Percentiles rank a stretch among this genome's conserved stretches.
These are phyloP conservation scores for Macrotis lagotis DNA, from an alignment of 2,113 vertebrate species.

Conservation along the genomic window DNA sequence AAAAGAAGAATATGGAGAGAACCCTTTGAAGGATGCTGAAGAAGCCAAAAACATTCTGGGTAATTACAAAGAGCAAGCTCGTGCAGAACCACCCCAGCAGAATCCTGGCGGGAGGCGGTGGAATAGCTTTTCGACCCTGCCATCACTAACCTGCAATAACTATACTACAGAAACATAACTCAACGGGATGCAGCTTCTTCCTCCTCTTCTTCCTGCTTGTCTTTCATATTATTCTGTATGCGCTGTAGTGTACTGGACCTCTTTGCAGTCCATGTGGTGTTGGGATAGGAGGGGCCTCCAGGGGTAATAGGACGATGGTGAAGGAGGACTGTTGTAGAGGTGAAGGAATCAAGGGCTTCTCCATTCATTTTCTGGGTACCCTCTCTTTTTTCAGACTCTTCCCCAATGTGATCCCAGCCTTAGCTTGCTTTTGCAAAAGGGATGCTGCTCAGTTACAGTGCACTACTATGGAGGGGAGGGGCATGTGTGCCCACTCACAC, in stretches of 20 bases:
- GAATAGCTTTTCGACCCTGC: constrained; percentile 81
- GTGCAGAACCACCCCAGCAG: constrained; percentile 68
- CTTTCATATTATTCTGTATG: background rate
- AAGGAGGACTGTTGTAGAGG: background rate
- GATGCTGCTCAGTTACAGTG: background rate
- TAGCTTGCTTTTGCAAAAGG: constrained; percentile 1
- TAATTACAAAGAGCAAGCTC: constrained; percentile 83
- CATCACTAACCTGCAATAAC: constrained; percentile 80
- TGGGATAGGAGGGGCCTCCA: constrained; percentile 14
- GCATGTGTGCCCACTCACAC: background rate
- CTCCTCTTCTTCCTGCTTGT: constrained; percentile 25
- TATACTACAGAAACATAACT: constrained; percentile 83
- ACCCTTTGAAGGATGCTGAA: constrained; percentile 90
- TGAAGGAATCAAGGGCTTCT: background rate
- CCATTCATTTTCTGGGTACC: background rate
- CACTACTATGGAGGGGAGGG: background rate
- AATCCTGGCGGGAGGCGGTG: constrained; percentile 80
- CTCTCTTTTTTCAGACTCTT: background rate
- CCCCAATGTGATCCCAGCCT: background rate
- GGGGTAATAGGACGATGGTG: background rate
- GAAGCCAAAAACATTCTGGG: constrained; percentile 89
- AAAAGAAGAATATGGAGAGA: constrained; percentile 89
- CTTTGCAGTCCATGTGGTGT: background rate
- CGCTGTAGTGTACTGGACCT: background rate
- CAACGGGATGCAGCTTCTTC: background rate